A percentile compares a stretch with the other conserved stretches of the same genome.
phyloP scores from a whole-genome alignment of 1,140 invertebrate genomes.

The Stenopsyche tienmushanensis region DNA sequence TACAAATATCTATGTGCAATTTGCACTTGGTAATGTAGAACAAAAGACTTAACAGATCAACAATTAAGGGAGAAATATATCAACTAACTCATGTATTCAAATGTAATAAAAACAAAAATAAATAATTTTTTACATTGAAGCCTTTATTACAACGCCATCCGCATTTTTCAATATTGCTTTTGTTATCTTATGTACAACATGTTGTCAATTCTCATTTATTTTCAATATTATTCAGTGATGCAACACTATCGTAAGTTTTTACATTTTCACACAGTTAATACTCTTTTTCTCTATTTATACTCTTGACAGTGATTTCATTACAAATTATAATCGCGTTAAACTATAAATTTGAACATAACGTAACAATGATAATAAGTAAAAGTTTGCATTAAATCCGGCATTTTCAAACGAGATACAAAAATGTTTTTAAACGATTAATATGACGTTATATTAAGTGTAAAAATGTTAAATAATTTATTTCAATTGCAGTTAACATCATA shows the following conservation, averaged over 20 bases:
- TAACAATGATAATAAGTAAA: neutral
- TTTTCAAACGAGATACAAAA: too few species aligned
- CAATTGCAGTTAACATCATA: too few species aligned
- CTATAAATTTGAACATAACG: neutral
- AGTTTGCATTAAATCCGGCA: too few species aligned
- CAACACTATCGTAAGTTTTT: too few species aligned
- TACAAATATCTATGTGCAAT: constrained; percentile 29
- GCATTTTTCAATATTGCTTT: constrained; percentile 16
- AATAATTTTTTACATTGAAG: constrained; percentile 11
- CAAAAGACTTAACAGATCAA: constrained; percentile 20
- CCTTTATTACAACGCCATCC: neutral
- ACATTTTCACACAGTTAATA: too few species aligned
- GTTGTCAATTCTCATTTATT: too few species aligned
- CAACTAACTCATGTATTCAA: neutral
- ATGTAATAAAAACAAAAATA: constrained; percentile 8
- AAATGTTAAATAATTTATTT: too few species aligned
- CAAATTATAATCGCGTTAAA: neutral
- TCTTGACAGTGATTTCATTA: neutral
- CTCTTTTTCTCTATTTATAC: too few species aligned
- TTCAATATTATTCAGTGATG: too few species aligned
- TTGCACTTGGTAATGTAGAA: constrained; percentile 24
- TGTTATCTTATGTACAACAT: constrained; percentile 17
- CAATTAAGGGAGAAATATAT: constrained; percentile 4
- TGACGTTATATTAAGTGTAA: too few species aligned
- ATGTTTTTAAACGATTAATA: too few species aligned